These are phyloP conservation scores for Parasteatoda lunata DNA, from an alignment of 2,888 invertebrate species.

Conservation along the genomic window DNA sequence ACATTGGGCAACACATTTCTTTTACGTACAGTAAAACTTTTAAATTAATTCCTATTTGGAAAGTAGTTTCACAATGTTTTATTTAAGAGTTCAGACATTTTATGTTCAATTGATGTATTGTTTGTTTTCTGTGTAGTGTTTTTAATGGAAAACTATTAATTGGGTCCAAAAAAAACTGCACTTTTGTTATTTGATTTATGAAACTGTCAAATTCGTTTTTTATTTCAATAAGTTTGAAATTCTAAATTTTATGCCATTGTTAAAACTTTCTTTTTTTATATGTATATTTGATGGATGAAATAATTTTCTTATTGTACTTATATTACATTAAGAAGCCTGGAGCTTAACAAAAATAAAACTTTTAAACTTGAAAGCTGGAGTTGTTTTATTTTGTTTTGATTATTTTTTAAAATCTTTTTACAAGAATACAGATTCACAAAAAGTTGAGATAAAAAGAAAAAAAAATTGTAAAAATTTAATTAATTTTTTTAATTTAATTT, in stretches of 20 bases:
- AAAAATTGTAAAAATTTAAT: too few relatives aligned
- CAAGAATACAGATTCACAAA: too few relatives aligned
- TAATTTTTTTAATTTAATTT: too few relatives aligned
- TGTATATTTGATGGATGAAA: not conserved
- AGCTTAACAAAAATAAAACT: slow-evolving; percentile 59
- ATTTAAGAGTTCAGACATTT: too few relatives aligned
- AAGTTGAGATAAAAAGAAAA: too few relatives aligned
- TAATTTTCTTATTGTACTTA: slow-evolving; percentile 58
- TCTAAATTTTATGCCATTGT: not conserved
- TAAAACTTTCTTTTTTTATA: not conserved
- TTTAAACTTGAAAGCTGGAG: slow-evolving; percentile 34
- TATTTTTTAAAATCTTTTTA: not conserved
- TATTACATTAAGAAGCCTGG: slow-evolving; percentile 51
- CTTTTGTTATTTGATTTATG: not conserved
- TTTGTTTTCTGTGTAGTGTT: not conserved
- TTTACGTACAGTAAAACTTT: too few relatives aligned
- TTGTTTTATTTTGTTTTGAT: not conserved
- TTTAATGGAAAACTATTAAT: not conserved
- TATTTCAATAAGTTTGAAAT: not conserved
- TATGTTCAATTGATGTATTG: too few relatives aligned
- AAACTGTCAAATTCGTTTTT: not conserved
- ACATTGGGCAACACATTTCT: too few relatives aligned
- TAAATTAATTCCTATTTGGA: too few relatives aligned
- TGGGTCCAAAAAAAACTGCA: not conserved
- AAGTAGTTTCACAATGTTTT: too few relatives aligned